Percentiles rank a stretch among this genome's conserved stretches.
phyloP scores from a whole-genome alignment of 2,888 invertebrate genomes.

The Cheilosia scutellata region DNA sequence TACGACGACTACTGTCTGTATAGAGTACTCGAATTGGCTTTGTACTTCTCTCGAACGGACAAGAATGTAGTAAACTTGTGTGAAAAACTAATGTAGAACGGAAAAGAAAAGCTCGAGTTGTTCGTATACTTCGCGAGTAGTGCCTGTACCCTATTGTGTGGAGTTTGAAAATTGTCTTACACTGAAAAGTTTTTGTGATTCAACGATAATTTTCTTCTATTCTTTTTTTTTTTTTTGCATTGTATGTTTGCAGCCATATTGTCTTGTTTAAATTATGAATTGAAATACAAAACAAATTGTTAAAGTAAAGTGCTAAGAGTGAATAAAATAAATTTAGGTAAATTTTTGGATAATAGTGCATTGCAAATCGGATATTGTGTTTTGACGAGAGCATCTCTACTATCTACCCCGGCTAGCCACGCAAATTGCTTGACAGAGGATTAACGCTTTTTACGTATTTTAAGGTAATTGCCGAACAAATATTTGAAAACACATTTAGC shows the following conservation, averaged over 20 bases:
- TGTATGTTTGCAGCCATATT: constrained; percentile 37
- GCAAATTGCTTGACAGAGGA: constrained; percentile 44
- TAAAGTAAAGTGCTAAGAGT: constrained; percentile 3
- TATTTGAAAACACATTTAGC: background rate
- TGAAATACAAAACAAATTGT: constrained; percentile 1
- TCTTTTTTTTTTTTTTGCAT: background rate
- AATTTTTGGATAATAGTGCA: constrained; percentile 16
- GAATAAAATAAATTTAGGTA: constrained; percentile 11
- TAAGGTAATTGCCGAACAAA: constrained; percentile 43
- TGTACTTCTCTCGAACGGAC: constrained; percentile 25
- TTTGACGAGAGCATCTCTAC: background rate
- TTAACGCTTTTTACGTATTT: constrained; percentile 20
- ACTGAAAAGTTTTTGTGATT: constrained; percentile 37
- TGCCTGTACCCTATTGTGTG: constrained; percentile 50
- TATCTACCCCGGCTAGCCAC: background rate
- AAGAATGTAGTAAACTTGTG: constrained; percentile 52
- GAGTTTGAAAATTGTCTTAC: constrained; percentile 45
- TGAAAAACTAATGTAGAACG: constrained; percentile 58
- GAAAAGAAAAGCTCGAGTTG: constrained; percentile 59
- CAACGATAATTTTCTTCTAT: constrained; percentile 17
- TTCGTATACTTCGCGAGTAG: constrained; percentile 56
- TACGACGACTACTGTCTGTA: too few species aligned
- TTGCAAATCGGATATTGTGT: constrained; percentile 16
- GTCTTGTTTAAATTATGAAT: constrained; percentile 16
- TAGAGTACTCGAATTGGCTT: background rate